These are phyloP conservation scores for Adoxophyes honmai DNA, from an alignment of 1,140 invertebrate genomes.

Conservation along the genomic window DNA sequence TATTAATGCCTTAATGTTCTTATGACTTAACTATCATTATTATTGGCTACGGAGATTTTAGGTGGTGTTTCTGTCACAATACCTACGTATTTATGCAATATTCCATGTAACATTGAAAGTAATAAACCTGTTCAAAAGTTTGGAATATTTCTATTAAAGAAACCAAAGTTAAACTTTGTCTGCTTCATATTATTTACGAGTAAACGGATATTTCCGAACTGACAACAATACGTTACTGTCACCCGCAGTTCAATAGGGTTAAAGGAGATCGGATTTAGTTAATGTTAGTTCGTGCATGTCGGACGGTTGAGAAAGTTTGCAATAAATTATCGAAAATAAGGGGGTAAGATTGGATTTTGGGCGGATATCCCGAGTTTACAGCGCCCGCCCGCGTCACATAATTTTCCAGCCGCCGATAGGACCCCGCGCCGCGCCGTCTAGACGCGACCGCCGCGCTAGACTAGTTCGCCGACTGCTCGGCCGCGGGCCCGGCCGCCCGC, in stretches of 20 bases:
- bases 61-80: no score
- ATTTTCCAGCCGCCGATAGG: conserved; percentile 61
- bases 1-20: no score
- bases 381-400: conserved; percentile 52
- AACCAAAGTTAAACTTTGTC: background rate
- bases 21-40: no score
- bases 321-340: conserved; percentile 29
- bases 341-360: conserved; percentile 36
- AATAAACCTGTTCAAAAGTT: no score
- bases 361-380: conserved; percentile 36
- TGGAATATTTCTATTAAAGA: background rate
- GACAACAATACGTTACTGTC: no score
- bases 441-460: conserved; percentile 60
- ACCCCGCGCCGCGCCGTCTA: conserved; percentile 57
- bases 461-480: conserved; percentile 47
- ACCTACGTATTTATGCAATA: no score
- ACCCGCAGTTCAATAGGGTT: no score
- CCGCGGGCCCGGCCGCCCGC: conserved; percentile 23
- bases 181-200: no score
- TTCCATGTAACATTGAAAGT: no score
- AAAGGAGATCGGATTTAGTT: no score
- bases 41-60: no score
- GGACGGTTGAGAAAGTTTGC: conserved; percentile 18
- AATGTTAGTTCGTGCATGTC: conserved; percentile 13
- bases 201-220: no score